Evolutionary conservation across 2,888 invertebrate species (phyloP).

Genomic region (Hemaris fuciformis): DNA sequence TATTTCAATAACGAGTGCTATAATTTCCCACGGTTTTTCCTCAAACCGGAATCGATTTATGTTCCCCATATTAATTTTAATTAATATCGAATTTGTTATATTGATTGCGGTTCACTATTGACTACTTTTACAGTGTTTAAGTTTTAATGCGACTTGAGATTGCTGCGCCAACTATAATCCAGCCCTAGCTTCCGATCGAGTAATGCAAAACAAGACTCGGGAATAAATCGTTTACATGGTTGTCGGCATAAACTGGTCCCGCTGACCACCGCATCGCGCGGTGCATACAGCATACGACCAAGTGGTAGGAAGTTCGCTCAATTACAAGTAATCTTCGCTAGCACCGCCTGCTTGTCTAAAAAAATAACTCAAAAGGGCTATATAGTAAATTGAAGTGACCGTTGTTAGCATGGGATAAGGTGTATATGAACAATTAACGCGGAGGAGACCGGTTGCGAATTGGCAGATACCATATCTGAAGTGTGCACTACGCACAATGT

Average conservation of each 20-base stretch:
- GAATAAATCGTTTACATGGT: conserved; percentile 82
- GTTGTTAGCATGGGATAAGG: neutral
- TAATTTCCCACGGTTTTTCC: conserved; percentile 7
- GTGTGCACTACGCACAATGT: conserved; percentile 51
- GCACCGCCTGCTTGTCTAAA: neutral
- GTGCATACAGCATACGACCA: conserved; percentile 42
- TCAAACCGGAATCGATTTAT: neutral
- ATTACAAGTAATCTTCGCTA: conserved; percentile 33
- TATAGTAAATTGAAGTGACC: neutral
- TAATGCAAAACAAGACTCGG: conserved; percentile 78
- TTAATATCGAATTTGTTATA: neutral
- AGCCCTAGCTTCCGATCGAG: conserved; percentile 75
- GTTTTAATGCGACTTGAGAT: neutral
- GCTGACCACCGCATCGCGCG: conserved; percentile 48
- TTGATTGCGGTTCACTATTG: neutral
- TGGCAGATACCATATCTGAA: conserved; percentile 54
- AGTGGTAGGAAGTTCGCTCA: conserved; percentile 61
- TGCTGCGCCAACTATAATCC: conserved; percentile 29
- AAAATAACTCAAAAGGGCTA: neutral
- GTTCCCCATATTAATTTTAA: neutral
- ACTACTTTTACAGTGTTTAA: neutral
- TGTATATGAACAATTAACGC: conserved; percentile 10
- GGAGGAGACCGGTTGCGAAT: conserved; percentile 5
- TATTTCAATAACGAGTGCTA: neutral
- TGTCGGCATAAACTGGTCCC: conserved; percentile 81